Base-by-base conservation (phyloP, 2,888 invertebrate genomes). In the Drosophila bunnanda region DNA sequence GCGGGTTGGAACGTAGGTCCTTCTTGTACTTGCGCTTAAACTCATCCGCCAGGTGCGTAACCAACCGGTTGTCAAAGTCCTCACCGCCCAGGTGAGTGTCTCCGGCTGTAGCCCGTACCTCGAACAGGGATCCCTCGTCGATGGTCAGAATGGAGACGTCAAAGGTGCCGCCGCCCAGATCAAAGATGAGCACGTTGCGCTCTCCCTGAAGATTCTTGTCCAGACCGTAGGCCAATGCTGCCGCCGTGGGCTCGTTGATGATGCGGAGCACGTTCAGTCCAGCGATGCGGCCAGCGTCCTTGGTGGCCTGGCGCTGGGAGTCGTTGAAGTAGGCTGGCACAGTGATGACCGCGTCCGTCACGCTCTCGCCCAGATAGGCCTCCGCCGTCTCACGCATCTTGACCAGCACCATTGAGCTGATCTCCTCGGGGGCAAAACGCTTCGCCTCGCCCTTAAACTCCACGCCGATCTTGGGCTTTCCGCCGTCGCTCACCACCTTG, bases 31-130 rank as follows among this genome's bases (percentile, higher is more conserved):
- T 96, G 32, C 95, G 94, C 94, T 98, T 95, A 94, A 98, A 96
- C 92, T 97, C 97, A 82, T 97, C 95, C 1, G 96, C 95, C 82
- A 92, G 98, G 98, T 87, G 96, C 86, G 95, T 96, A 13, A 97
- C 97, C 94, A 98, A 95, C 30, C 97, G 94, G 93, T 96, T 97
- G 76, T 98, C 98, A 82, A 97, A 97, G 61, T 78, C 98, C 93
- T 98, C 97, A 75, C 97, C 97, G 82, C 97, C 97, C 93, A 98
- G 94, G 90, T 98, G 98, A 71, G 98, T 98, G 91, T 98, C 98
- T 74, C 98, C 98, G 73, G 97, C 97, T n/a, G 98, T 98, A 12
- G 98, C 96, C 91, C 97, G 97, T n/a, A 98, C 98, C 91, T 98
- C 98, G 92, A 98, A 98, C 85, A 96, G 94, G 0, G 91, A 91